These are phyloP conservation scores for Notothenia coriiceps DNA, from an alignment of 2,113 vertebrate species.

Conservation along the genomic window DNA sequence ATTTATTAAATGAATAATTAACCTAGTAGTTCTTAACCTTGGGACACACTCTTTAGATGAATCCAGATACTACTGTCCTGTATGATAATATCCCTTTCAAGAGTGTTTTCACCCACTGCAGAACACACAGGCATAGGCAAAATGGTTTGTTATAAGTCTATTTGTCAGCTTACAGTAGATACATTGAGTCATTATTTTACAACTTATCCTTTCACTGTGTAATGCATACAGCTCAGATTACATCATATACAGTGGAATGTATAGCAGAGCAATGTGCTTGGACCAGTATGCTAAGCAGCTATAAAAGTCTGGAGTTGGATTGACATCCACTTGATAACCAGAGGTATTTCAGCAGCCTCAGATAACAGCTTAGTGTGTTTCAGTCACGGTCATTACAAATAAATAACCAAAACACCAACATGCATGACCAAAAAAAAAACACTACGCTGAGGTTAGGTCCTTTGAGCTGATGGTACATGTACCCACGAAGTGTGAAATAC, in stretches of 20 bases:
- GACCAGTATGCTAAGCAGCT: not conserved
- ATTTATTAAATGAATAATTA: not conserved
- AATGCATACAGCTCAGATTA: not conserved
- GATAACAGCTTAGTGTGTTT: not conserved
- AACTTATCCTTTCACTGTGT: not conserved
- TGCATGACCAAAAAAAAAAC: constrained; percentile 6
- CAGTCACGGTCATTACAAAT: constrained; percentile 7
- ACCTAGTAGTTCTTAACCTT: not conserved
- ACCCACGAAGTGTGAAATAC: not conserved
- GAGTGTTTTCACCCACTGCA: not conserved
- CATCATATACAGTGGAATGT: not conserved
- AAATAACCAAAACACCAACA: constrained; percentile 19
- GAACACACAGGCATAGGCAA: not conserved
- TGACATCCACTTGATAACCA: not conserved
- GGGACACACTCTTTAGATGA: not conserved
- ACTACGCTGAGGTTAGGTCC: constrained; percentile 43
- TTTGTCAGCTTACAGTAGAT: not conserved
- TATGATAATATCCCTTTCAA: not conserved
- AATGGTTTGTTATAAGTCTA: no score
- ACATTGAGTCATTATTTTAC: not conserved
- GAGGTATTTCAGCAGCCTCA: not conserved
- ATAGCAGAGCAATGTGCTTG: not conserved
- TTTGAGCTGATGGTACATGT: not conserved
- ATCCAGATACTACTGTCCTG: not conserved
- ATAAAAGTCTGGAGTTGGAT: not conserved